Percentiles rank a stretch among this genome's conserved stretches.
These are phyloP conservation scores for Corydoras sp. DNA, from an alignment of 2,113 vertebrate genomes.

Conservation along the genomic window DNA sequence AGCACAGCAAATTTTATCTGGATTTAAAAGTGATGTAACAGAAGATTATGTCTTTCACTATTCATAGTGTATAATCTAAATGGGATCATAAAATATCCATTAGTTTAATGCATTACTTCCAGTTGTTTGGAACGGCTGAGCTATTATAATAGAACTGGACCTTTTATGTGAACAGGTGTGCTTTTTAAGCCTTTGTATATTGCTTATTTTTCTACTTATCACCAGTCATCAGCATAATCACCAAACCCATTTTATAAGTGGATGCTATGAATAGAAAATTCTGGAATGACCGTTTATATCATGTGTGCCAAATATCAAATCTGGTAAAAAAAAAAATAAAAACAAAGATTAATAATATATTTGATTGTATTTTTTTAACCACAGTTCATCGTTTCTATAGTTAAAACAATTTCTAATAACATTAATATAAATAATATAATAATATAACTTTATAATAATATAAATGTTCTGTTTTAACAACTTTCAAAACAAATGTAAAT, in stretches of 20 bases:
- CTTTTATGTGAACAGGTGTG: constrained; percentile 32
- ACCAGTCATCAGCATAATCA: constrained; percentile 16
- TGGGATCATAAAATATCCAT: constrained; percentile 1
- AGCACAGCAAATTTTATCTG: background rate
- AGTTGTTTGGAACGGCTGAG: background rate
- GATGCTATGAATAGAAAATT: constrained; percentile 40
- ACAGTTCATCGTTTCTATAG: too few species aligned
- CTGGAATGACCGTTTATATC: constrained; percentile 11
- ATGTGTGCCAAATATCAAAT: too few species aligned
- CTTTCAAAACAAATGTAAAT: too few species aligned
- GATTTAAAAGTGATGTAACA: background rate
- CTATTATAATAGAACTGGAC: constrained; percentile 11
- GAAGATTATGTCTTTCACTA: background rate
- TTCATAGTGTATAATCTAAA: constrained; percentile 7
- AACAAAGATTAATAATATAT: too few species aligned
- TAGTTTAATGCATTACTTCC: constrained; percentile 15
- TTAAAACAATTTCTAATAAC: too few species aligned
- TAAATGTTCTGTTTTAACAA: too few species aligned
- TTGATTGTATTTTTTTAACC: too few species aligned
- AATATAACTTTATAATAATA: too few species aligned
- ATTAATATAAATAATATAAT: too few species aligned
- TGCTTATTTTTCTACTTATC: constrained; percentile 40
- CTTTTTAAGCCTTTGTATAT: constrained; percentile 41
- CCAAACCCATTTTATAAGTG: constrained; percentile 37
- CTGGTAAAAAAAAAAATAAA: too few species aligned